Evolutionary conservation across 2,113 vertebrate species (phyloP).

Genomic region (Cryptomyrus ogoouensis): DNA sequence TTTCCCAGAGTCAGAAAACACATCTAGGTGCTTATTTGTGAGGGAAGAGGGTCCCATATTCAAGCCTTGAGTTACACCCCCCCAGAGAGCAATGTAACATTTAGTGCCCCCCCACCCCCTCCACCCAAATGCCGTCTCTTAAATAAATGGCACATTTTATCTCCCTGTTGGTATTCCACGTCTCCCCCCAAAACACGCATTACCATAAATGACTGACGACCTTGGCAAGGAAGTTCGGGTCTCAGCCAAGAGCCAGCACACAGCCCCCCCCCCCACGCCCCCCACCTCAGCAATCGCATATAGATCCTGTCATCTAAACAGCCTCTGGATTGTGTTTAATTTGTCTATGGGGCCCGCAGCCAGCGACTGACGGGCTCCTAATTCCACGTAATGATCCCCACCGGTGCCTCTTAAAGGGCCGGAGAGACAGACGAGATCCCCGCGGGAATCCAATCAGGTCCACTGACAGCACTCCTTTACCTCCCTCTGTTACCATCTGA

Average conservation of each 20-base stretch:
- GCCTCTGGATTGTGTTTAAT: constrained; percentile 53
- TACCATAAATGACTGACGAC: constrained; percentile 50
- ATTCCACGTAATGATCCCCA: constrained; percentile 45
- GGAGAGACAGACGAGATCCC: constrained; percentile 36
- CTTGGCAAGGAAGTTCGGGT: constrained; percentile 46
- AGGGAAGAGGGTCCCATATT: not conserved
- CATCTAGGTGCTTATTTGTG: constrained; percentile 1
- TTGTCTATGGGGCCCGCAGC: constrained; percentile 48
- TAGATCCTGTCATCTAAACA: constrained; percentile 60
- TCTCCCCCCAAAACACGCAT: constrained; percentile 25
- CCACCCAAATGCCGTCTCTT: constrained; percentile 1
- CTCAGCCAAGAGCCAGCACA: constrained; percentile 26
- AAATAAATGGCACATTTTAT: constrained; percentile 42
- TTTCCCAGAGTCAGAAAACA: not conserved
- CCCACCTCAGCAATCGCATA: constrained; percentile 36
- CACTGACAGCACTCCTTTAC: not conserved
- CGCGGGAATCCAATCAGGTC: constrained; percentile 18
- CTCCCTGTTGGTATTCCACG: constrained; percentile 37
- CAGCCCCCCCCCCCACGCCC: constrained; percentile 31
- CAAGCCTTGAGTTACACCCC: not conserved
- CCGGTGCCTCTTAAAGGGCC: constrained; percentile 41
- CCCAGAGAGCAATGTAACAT: constrained; percentile 10
- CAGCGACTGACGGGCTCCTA: constrained; percentile 53
- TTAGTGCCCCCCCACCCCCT: not conserved
- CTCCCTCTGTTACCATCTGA: not conserved